phyloP scores from a whole-genome alignment of 2,113 vertebrate genomes.

The Nothocercus nigrocapillus region DNA sequence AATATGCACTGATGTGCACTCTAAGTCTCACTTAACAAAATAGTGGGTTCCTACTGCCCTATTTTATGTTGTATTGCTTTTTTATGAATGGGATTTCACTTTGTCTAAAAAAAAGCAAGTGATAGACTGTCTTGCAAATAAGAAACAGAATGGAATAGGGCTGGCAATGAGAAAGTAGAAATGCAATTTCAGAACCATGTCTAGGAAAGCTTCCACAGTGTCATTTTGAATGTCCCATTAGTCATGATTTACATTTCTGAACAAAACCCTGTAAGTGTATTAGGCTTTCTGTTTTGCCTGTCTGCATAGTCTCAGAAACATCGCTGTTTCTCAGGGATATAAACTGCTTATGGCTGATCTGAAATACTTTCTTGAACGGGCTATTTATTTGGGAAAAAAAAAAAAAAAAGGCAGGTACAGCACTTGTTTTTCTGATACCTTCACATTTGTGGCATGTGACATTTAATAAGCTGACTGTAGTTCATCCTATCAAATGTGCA shows the following conservation, averaged over 20 bases:
- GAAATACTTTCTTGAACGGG: neutral
- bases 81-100: neutral
- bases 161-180: neutral
- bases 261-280: neutral
- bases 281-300: neutral
- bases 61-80: neutral
- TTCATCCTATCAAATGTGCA: constrained; percentile 31
- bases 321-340: neutral
- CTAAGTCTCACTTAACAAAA: neutral
- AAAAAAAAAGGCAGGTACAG: neutral
- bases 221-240: neutral
- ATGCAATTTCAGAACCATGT: neutral
- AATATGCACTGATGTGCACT: neutral
- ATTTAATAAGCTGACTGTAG: constrained; percentile 39
- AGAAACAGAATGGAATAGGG: neutral
- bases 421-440: constrained; percentile 4
- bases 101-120: neutral
- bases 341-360: neutral
- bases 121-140: neutral
- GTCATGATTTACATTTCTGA: neutral
- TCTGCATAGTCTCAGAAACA: neutral
- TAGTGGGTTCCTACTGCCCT: neutral
- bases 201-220: neutral
- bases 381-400: neutral
- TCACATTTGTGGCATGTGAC: constrained; percentile 2